Base-by-base conservation (phyloP, 2,113 vertebrate species). In the Sinosuthora webbiana region DNA sequence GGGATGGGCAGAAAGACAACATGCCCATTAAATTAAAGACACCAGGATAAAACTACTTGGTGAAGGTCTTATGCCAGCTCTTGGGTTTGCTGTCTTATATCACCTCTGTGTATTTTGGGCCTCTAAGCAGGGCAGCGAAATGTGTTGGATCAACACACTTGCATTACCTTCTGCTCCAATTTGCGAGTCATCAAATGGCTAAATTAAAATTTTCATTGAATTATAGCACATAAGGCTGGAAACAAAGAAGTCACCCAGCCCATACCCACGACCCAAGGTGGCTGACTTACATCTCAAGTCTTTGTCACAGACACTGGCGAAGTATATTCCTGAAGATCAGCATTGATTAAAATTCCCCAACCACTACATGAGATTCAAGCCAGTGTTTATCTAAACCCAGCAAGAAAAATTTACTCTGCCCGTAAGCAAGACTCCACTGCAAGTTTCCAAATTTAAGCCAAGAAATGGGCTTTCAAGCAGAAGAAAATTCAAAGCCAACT, bases 291-390 rank as follows among this genome's bases (percentile, higher is more conserved):
- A 41, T 18, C 37, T 73, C 52, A 63, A 70, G 33, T 2, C 2
- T 50, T 92, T 75, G 57, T 70, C 25, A 59, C 45, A 75, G 11
- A 11, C 28, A 78, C 2, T 63, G 56, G 47, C 11, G 42, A 81
- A 67, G 19, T 5, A 30, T n/a, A 24, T 44, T 87, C 23, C 28
- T 82, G 11, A 74, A 75, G 60, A 93, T 24, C 7, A 78, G 18
- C 37, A 47, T 7, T 50, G 37, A 91, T 57, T 57, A 24, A 53
- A 89, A 64, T 28, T 84, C 13, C 22, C 33, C 52, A 87, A 7
- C 5, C 35, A 44, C 35, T 37, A 53, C 13, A 45, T 9, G 5
- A 0, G 0, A 84, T 27, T 35, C 47, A 44, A 64, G 7, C 5
- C 21, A 68, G 15, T 2, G 15, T 23, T 90, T 45, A 45, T 8